These are phyloP conservation scores for Acanthosepion esculentum DNA, from an alignment of 2,888 invertebrate species.

Conservation along the genomic window DNA sequence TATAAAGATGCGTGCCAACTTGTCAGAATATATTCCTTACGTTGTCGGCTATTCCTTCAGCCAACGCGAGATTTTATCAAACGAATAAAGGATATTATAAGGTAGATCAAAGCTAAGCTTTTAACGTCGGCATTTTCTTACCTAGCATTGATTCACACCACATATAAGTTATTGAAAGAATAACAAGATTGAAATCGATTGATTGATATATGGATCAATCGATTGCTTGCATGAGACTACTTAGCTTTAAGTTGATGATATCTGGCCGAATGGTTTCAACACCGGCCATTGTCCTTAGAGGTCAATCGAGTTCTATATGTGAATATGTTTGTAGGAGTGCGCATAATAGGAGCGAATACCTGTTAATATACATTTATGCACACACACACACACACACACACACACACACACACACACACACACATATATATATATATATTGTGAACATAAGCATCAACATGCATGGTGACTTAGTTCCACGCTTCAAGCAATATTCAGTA, in stretches of 20 bases:
- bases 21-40: not conserved
- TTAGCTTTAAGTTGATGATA: not conserved
- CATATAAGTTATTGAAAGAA: not conserved
- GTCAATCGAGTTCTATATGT: not conserved
- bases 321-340: not conserved
- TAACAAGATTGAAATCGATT: not conserved
- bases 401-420: constrained; percentile 49
- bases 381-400: constrained; percentile 48
- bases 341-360: too few relatives aligned
- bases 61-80: not conserved
- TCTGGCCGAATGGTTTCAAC: not conserved
- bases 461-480: too few relatives aligned
- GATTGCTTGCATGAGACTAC: not conserved
- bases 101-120: too few relatives aligned
- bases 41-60: not conserved
- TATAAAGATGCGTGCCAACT: not conserved
- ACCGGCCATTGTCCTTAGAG: not conserved
- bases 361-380: not conserved
- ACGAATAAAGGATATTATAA: too few relatives aligned
- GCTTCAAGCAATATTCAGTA: too few relatives aligned
- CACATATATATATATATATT: constrained; percentile 44
- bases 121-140: too few relatives aligned
- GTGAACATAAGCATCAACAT: too few relatives aligned
- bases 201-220: not conserved
- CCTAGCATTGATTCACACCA: constrained; percentile 8